A percentile compares a stretch with the other conserved stretches of the same genome.
Conservation (phyloP, 2,113 vertebrate genomes). For the Chinchilla lanigera region DNA sequence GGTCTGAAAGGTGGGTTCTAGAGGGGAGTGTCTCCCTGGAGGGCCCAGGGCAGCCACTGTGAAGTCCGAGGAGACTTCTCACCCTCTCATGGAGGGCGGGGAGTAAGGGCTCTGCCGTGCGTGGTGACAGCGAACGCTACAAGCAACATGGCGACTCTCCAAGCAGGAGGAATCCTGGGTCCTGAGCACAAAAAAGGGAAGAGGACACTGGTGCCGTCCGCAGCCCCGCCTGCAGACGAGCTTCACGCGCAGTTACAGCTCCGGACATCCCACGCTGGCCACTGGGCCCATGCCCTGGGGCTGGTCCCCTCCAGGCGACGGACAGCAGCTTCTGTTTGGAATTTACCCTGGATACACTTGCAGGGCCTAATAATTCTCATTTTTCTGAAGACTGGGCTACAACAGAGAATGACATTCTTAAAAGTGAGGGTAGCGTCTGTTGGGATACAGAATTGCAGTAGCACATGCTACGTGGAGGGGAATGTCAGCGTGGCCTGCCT, state of each 20-base stretch:
- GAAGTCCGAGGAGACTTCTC: background rate
- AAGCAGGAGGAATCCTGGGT: background rate
- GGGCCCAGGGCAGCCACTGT: background rate
- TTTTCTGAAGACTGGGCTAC: background rate
- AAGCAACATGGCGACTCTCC: background rate
- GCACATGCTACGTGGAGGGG: background rate
- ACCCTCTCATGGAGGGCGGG: background rate
- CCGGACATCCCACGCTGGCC: rapidly evolving
- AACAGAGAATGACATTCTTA: background rate
- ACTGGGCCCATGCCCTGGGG: rapidly evolving
- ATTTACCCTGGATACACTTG: background rate
- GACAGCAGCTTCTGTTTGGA: background rate
- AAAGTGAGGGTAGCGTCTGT: background rate
- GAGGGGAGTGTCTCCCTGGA: background rate
- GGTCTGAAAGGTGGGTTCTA: background rate
- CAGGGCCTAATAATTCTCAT: background rate
- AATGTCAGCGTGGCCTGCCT: background rate
- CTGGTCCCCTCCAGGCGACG: background rate
- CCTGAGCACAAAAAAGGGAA: background rate
- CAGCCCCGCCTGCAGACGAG: background rate
- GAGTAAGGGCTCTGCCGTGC: background rate
- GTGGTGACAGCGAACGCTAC: background rate
- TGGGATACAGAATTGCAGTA: background rate
- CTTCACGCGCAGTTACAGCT: too few relatives aligned
- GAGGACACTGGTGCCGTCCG: background rate